Evolutionary conservation across 2,113 vertebrate species (phyloP).

Genomic region (Zapus hudsonius): DNA sequence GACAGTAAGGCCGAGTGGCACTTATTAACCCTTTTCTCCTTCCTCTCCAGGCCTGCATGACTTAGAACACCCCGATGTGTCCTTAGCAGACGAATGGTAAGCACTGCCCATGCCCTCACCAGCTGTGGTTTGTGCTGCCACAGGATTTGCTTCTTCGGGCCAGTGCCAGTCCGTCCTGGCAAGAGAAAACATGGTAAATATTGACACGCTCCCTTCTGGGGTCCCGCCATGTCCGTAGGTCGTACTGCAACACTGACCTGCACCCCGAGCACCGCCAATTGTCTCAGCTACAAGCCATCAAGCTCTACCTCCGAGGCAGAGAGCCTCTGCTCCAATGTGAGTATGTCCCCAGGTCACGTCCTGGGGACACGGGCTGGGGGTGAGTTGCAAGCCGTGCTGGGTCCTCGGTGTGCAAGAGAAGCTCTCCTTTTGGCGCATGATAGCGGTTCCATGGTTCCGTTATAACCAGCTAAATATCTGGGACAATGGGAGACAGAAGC

Average conservation of each 20-base stretch:
- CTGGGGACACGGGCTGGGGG: too few species aligned
- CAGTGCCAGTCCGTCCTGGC: too few species aligned
- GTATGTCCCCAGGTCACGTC: slow-evolving; percentile 80
- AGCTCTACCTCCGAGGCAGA: slow-evolving; percentile 94
- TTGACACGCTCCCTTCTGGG: slow-evolving; percentile 65
- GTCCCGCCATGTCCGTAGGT: slow-evolving; percentile 86
- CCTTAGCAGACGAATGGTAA: slow-evolving; percentile 97
- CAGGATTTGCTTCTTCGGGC: too few species aligned
- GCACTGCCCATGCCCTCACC: slow-evolving; percentile 72
- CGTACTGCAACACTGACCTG: slow-evolving; percentile 96
- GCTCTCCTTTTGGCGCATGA: not conserved
- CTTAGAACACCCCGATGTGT: slow-evolving; percentile 98
- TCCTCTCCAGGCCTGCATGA: slow-evolving; percentile 94
- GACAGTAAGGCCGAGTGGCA: not conserved
- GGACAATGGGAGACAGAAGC: not conserved
- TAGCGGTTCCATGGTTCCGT: too few species aligned
- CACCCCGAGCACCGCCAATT: slow-evolving; percentile 95
- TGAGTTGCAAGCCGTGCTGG: too few species aligned
- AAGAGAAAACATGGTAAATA: too few species aligned
- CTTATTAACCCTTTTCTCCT: slow-evolving; percentile 75
- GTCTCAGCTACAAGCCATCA: slow-evolving; percentile 95
- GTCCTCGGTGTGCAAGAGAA: not conserved
- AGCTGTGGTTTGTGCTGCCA: slow-evolving; percentile 31
- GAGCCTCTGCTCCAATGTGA: slow-evolving; percentile 94
- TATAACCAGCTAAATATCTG: not conserved